Percentiles rank a stretch among this genome's conserved stretches.
phyloP scores from a whole-genome alignment of 2,888 invertebrate genomes.

The Agrilus cyanescens region DNA sequence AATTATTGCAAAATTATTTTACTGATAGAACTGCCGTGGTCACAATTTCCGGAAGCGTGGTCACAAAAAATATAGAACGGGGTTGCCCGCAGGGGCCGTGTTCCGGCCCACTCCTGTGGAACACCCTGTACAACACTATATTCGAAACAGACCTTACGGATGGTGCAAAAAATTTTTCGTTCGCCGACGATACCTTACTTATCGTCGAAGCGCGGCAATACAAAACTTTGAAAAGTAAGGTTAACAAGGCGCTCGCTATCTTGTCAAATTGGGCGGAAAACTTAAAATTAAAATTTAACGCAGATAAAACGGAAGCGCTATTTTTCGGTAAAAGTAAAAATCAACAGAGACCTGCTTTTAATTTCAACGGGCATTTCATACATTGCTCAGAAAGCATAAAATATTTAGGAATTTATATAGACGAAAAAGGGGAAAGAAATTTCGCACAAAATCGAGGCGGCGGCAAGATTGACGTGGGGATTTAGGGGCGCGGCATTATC shows the following conservation, averaged over 20 bases:
- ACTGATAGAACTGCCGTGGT: constrained; percentile 3
- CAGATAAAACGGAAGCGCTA: constrained; percentile 6
- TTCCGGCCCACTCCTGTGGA: too few relatives aligned
- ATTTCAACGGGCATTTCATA: constrained; percentile 1
- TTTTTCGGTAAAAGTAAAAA: constrained; percentile 6
- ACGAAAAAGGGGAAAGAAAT: constrained; percentile 5
- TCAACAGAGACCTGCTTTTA: constrained; percentile 7
- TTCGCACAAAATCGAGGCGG: constrained; percentile 3
- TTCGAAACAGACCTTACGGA: too few relatives aligned
- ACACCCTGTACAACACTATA: too few relatives aligned
- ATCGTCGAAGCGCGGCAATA: too few relatives aligned
- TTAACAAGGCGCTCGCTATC: not conserved
- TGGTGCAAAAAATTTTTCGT: too few relatives aligned
- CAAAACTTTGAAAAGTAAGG: not conserved
- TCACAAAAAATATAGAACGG: constrained; percentile 1
- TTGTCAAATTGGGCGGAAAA: not conserved
- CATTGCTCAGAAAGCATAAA: constrained; percentile 4
- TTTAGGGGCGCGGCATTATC: constrained; percentile 1
- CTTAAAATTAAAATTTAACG: constrained; percentile 6
- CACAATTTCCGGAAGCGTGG: not conserved
- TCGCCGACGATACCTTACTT: too few relatives aligned
- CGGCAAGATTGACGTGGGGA: constrained; percentile 6
- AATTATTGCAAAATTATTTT: constrained; percentile 2
- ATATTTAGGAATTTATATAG: constrained; percentile 6
- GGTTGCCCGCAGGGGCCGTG: constrained; percentile 11